Conservation (phyloP, 2,113 vertebrate species). For the Setophaga coronata region DNA sequence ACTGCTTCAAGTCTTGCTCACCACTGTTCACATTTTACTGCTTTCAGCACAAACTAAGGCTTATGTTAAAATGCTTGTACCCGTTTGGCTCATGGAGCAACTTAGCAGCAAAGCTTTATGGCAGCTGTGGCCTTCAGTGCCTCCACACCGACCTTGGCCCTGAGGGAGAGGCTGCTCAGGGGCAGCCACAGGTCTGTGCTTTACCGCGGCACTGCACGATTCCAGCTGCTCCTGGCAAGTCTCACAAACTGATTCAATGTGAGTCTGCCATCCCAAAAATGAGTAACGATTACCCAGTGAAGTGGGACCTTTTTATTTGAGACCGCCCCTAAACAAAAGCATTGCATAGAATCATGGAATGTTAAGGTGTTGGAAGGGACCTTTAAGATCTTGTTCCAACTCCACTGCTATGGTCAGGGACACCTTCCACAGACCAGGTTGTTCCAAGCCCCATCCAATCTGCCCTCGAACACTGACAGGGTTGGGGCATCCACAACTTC, state of each 20-base stretch:
- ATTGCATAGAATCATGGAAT: rapidly evolving
- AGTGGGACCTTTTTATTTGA: rapidly evolving
- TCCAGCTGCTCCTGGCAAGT: rapidly evolving
- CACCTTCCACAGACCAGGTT: rapidly evolving
- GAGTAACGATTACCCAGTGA: rapidly evolving
- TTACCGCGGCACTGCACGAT: rapidly evolving
- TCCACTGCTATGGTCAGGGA: no score
- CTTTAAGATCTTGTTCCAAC: neutral
- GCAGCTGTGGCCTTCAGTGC: no score
- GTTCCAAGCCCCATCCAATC: neutral
- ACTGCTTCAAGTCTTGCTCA: neutral
- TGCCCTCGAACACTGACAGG: neutral
- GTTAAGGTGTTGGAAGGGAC: neutral
- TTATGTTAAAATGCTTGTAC: neutral
- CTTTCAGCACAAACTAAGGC: neutral
- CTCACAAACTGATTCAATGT: rapidly evolving
- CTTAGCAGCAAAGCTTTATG: neutral
- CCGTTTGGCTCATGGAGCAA: neutral
- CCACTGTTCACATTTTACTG: neutral
- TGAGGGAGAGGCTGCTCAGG: rapidly evolving
- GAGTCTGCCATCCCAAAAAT: rapidly evolving
- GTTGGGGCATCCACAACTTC: rapidly evolving
- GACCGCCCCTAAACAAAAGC: rapidly evolving
- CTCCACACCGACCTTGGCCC: neutral
- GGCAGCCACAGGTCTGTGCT: neutral